Conservation (phyloP, 2,113 vertebrate genomes). For the Vimba vimba region DNA sequence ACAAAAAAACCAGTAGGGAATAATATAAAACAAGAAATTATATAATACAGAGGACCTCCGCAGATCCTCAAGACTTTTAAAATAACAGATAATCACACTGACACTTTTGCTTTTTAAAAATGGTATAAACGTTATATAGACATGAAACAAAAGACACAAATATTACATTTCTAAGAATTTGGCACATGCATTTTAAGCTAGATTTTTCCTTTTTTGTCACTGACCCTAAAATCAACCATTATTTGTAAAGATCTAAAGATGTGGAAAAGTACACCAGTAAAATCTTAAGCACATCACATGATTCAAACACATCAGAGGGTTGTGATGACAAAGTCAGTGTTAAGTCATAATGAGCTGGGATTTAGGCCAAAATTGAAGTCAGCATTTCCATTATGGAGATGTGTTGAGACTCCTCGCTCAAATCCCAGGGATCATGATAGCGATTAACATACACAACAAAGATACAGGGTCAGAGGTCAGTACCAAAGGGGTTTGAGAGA, state of each 20-base stretch:
- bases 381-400: neutral
- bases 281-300: neutral
- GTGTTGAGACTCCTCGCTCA: neutral
- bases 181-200: neutral
- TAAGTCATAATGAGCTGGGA: constrained; percentile 12
- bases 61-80: neutral
- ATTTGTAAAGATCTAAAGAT: neutral
- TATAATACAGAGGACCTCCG: neutral
- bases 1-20: neutral
- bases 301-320: neutral
- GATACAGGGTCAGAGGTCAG: constrained; percentile 5
- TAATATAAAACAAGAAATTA: neutral
- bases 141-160: neutral
- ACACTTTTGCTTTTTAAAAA: neutral
- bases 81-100: neutral
- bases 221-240: neutral
- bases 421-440: neutral
- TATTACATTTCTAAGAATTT: neutral
- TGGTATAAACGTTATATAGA: neutral
- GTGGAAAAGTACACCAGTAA: neutral
- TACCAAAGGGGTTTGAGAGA: neutral
- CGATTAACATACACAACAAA: neutral
- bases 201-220: neutral
- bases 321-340: neutral
- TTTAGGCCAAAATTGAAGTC: constrained; percentile 10